Conservation (phyloP, 1,140 invertebrate species). For the Sycophila sp. region DNA sequence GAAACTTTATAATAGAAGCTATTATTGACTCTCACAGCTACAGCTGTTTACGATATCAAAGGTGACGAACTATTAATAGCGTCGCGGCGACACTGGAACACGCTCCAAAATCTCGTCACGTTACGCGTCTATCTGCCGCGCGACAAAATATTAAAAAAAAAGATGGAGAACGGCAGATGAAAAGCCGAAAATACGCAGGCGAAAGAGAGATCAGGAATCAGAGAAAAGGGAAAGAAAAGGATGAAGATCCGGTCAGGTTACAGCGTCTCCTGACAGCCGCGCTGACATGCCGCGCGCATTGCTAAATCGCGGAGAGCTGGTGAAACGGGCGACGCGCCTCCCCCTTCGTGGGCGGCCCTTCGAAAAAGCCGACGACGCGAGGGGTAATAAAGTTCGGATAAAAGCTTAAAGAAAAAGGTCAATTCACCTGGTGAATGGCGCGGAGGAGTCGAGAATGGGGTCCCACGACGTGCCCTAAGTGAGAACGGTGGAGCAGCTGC, state of each 20-base stretch:
- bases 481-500: too few relatives aligned
- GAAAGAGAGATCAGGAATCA: not conserved
- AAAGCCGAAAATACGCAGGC: not conserved
- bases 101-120: not conserved
- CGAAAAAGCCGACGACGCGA: too few relatives aligned
- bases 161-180: not conserved
- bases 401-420: too few relatives aligned
- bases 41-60: slow-evolving; percentile 5
- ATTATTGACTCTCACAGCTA: slow-evolving; percentile 14
- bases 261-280: not conserved
- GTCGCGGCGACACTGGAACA: too few relatives aligned
- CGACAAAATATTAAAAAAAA: not conserved
- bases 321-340: slow-evolving; percentile 20
- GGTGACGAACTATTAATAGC: not conserved
- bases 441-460: too few relatives aligned
- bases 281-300: not conserved
- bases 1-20: too few relatives aligned
- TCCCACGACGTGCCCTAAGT: not conserved
- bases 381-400: too few relatives aligned
- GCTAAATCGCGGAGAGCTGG: slow-evolving; percentile 14
- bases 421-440: not conserved
- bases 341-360: not conserved
- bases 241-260: not conserved
- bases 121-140: not conserved
- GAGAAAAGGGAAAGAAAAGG: not conserved